Evolutionary conservation across 2,113 vertebrate genomes (phyloP).

Genomic region (Benitochromis conjunctus): DNA sequence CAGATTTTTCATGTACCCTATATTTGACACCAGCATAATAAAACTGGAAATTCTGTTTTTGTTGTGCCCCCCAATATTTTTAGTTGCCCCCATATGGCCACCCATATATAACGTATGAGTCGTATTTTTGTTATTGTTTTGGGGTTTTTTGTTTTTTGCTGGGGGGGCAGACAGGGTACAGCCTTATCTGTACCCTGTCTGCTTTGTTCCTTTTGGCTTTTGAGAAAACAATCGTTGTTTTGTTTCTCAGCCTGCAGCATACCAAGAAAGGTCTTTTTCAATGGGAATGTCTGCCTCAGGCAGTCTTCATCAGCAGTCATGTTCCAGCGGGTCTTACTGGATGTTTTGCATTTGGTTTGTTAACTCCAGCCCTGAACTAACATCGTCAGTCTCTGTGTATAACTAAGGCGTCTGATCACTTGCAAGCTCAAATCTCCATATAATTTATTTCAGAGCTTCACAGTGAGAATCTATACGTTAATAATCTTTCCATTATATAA

Average conservation of each 20-base stretch:
- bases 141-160: too few relatives aligned
- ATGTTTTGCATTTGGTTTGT: background rate
- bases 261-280: background rate
- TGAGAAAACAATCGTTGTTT: background rate
- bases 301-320: background rate
- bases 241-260: background rate
- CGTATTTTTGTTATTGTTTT: background rate
- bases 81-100: background rate
- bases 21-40: too few relatives aligned
- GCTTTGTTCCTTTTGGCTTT: background rate
- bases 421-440: background rate
- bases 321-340: background rate
- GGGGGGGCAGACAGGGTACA: background rate
- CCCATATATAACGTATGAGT: accelerated
- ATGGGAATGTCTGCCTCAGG: background rate
- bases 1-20: too few relatives aligned
- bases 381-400: background rate
- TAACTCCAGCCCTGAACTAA: background rate
- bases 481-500: background rate
- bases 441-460: background rate
- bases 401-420: background rate
- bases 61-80: too few relatives aligned
- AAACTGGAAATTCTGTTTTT: too few relatives aligned
- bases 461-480: background rate
- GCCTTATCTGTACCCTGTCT: background rate